A percentile compares a stretch with the other conserved stretches of the same genome.
Evolutionary conservation across 2,888 invertebrate genomes (phyloP).

Genomic region (Malthinus flaveolus): DNA sequence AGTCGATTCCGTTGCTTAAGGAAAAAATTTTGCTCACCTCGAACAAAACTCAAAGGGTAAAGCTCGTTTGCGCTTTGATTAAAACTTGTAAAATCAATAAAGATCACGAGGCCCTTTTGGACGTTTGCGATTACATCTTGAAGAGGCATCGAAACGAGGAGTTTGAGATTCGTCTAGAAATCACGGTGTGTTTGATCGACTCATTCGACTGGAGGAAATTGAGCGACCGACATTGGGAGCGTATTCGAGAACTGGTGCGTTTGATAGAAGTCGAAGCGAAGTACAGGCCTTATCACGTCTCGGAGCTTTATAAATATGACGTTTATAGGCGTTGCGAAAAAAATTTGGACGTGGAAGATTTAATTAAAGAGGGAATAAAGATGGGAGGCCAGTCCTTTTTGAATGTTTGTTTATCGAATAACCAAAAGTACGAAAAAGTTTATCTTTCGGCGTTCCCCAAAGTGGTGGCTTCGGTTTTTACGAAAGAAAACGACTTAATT

Average conservation of each 20-base stretch:
- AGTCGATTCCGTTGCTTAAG: conserved; percentile 16
- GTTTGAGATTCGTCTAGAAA: background rate
- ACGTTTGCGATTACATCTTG: conserved; percentile 10
- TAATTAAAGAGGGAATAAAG: background rate
- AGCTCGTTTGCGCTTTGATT: conserved; percentile 6
- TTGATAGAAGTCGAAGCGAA: background rate
- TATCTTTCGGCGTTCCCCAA: no score
- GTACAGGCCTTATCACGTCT: background rate
- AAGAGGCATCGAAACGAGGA: conserved; percentile 18
- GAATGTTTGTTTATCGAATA: no score
- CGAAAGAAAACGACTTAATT: no score
- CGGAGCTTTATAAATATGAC: background rate
- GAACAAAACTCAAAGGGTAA: background rate
- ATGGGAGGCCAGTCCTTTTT: no score
- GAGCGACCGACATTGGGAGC: conserved; percentile 12
- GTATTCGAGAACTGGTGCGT: background rate
- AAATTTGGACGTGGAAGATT: conserved; percentile 8
- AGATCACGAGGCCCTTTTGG: conserved; percentile 8
- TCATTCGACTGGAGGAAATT: conserved; percentile 7
- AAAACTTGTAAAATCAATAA: conserved; percentile 18
- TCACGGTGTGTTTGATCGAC: background rate
- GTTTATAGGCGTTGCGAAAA: conserved; percentile 5
- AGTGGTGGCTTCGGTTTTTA: no score
- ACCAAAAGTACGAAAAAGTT: no score
- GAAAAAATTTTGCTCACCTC: conserved; percentile 9